Evolutionary conservation across 2,797 vertebrate species (phyloP).

Genomic region (Artibeus lituratus): DNA sequence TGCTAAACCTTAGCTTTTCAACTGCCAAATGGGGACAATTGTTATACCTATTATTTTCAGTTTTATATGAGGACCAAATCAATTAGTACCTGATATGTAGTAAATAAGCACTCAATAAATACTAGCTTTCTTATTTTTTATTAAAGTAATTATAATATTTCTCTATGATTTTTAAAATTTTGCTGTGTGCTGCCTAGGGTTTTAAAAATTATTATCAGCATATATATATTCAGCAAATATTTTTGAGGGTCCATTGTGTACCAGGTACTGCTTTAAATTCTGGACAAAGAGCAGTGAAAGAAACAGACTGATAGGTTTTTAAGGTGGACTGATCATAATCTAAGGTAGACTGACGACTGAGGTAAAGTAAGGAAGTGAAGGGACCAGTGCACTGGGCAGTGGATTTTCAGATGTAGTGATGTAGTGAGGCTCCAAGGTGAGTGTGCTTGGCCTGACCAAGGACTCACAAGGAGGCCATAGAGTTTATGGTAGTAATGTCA

Average conservation of each 20-base stretch:
- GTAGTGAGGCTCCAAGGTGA: too few species aligned
- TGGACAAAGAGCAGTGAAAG: not conserved
- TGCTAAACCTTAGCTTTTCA: not conserved
- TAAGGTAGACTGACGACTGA: not conserved
- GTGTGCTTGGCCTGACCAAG: too few species aligned
- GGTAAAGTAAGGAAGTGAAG: not conserved
- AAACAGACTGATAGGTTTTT: not conserved
- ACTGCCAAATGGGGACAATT: too few species aligned
- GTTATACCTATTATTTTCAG: not conserved
- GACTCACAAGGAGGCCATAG: not conserved
- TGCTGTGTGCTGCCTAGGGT: not conserved
- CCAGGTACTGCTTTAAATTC: not conserved
- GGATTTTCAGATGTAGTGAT: not conserved
- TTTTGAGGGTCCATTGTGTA: not conserved
- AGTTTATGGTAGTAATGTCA: not conserved
- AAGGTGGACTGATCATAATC: fast-evolving
- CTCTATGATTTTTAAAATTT: not conserved
- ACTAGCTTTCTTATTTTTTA: not conserved
- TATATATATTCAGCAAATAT: not conserved
- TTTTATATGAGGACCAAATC: not conserved
- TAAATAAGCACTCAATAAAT: not conserved
- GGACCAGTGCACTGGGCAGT: not conserved
- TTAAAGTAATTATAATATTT: not conserved
- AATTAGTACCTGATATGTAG: not conserved
- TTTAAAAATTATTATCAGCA: not conserved